Base-by-base conservation (phyloP, 2,113 vertebrate species). In the Toxostoma redivivum region DNA sequence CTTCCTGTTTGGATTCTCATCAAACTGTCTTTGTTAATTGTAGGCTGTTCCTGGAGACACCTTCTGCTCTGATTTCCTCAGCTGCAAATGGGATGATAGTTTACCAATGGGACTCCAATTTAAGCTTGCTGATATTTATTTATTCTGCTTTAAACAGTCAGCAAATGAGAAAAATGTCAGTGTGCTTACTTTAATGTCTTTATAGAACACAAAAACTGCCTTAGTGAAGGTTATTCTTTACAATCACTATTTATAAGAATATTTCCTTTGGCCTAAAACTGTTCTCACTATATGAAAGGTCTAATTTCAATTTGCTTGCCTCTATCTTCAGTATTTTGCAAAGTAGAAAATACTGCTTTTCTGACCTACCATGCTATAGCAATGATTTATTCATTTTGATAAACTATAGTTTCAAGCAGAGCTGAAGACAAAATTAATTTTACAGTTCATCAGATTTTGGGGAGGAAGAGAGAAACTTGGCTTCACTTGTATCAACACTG, bases 351-450 rank as follows among this genome's bases (percentile, higher is more conserved):
- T 50, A 51, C 58, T 84, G n/a, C 47, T 72, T 83, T 97, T 85
- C n/a, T 89, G 51, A 40, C 27, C 35, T 62, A 13, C 6, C 30
- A 0, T 81, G 30, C 24, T 37, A 8, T 73, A 53, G 30, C 22
- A 61, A 2, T 47, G 50, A 71, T 65, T 70, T 50, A 21, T 47
- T 71, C 40, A 16, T 92, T 91, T 77, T 82, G 53, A 65, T 89
- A 72, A 93, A 31, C 44, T 87, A 22, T 47, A 50, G 33, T 92
- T 95, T 93, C 47, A 88, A 30, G 40, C 37, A 76, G 88, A 70
- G 11, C 56, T 69, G 50, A 90, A 92, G 69, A 93, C 24, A 74
- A 77, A 95, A 73, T 95, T 93, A 90, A 83, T 93, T 97, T 95
- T 90, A 64, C 81, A 95, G 74, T 64, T 94, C 69, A 71, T 25